Evolutionary conservation across 2,113 vertebrate genomes (phyloP).

Genomic region (Murina feae): DNA sequence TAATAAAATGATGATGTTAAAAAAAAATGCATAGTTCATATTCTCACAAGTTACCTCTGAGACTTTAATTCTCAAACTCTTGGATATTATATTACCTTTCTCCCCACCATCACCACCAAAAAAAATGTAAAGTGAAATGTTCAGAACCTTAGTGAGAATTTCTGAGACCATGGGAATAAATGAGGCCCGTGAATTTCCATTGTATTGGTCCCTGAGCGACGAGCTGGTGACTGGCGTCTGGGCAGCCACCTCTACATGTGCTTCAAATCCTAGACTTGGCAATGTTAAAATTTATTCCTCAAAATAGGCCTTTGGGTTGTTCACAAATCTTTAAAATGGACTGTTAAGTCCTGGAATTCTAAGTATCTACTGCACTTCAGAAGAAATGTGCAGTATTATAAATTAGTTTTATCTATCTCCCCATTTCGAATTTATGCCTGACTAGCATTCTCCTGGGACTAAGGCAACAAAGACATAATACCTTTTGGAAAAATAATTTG

Average conservation of each 20-base stretch:
- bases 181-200: not conserved
- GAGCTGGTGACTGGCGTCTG: not conserved
- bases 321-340: not conserved
- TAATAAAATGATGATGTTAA: not conserved
- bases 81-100: not conserved
- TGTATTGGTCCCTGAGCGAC: not conserved
- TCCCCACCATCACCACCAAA: too few species aligned
- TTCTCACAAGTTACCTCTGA: not conserved
- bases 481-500: not conserved
- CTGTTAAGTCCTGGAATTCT: not conserved
- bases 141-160: not conserved
- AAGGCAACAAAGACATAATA: constrained; percentile 40
- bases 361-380: not conserved
- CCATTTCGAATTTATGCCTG: constrained; percentile 38
- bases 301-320: not conserved
- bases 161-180: not conserved
- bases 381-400: constrained; percentile 36
- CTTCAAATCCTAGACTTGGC: not conserved
- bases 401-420: constrained; percentile 61
- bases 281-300: not conserved
- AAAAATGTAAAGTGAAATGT: not conserved
- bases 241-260: not conserved
- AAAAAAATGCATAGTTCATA: not conserved
- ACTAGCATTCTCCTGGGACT: constrained; percentile 49
- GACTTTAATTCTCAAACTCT: not conserved